Conservation (phyloP, 2,113 vertebrate genomes). For the Holacanthus passer region DNA sequence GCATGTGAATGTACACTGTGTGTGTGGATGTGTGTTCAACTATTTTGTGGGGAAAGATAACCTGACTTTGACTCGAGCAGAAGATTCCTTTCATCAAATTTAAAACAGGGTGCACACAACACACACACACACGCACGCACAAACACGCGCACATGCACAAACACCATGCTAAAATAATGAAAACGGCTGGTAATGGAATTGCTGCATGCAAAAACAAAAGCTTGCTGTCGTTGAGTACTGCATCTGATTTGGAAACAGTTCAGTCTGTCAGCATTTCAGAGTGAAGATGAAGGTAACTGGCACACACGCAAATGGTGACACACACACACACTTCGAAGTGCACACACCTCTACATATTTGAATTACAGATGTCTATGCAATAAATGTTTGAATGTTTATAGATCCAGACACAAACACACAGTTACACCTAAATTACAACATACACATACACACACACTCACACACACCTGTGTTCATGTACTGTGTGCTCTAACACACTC, state of each 20-base stretch:
- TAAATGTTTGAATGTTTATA: slow-evolving; percentile 16
- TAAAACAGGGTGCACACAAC: slow-evolving; percentile 71
- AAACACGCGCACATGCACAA: slow-evolving; percentile 47
- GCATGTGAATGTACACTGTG: slow-evolving; percentile 26
- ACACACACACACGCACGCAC: slow-evolving; percentile 37
- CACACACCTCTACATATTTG: neutral
- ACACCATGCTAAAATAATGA: slow-evolving; percentile 82
- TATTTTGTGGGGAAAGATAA: slow-evolving; percentile 61
- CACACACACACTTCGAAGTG: neutral
- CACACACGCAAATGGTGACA: slow-evolving; percentile 51
- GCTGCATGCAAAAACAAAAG: slow-evolving; percentile 82
- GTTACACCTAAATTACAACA: neutral
- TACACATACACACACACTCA: neutral
- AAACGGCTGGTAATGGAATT: slow-evolving; percentile 83
- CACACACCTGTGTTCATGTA: slow-evolving; percentile 7
- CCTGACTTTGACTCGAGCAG: slow-evolving; percentile 80
- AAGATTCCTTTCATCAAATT: slow-evolving; percentile 82
- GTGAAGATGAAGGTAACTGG: slow-evolving; percentile 65
- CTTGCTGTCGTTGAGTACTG: slow-evolving; percentile 68
- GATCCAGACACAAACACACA: slow-evolving; percentile 5
- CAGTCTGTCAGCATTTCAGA: slow-evolving; percentile 79
- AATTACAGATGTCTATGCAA: slow-evolving; percentile 22
- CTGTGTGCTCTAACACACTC: slow-evolving; percentile 3
- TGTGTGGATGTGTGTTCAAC: slow-evolving; percentile 21
- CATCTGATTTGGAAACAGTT: slow-evolving; percentile 78